Evolutionary conservation across 2,888 invertebrate genomes (phyloP), one percentile per base, ranked within the genome.

Genomic region (Crossocerus cetratus): DNA sequence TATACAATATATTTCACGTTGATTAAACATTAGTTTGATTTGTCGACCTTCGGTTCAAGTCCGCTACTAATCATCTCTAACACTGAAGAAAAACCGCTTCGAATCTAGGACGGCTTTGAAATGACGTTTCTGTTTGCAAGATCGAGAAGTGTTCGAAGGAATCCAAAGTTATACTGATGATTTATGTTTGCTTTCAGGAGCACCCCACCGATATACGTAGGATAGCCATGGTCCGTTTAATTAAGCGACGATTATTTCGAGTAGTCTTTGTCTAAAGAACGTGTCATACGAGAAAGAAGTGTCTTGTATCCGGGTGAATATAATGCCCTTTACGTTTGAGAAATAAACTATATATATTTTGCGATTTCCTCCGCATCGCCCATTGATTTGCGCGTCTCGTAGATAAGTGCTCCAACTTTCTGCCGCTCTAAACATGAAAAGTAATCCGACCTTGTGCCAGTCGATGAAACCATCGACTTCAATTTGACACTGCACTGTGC

Each of bases 121-220:
- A 54, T 67, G 64, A 68, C 43, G 55, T 62, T 21, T 59, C 55
- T 69, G 55, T 21, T 53, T 65, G 55, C 63, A 63, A 65, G 74
- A 60, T 55, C 58, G 54, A 61, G 68, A 49, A n/a, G 14, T n/a
- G n/a, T n/a, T 21, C 53, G 45, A 49, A 43, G 65, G 18, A 69
- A 67, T 58, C 22, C 14, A 56, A 66, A 60, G 61, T 55, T 68
- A 43, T 70, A 74, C 57, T 74, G 59, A 76, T 66, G 45, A 74
- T 74, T 74, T 69, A 63, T 76, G 54, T 76, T 74, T 74, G 65
- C 74, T 76, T 76, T 76, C 74, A 76, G 75, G 74, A 74, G 74
- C 70, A 13, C 32, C 66, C 60, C 66, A 53, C 60, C 45, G 69
- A 75, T 68, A 65, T 67, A 65, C 74, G 62, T 74, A 73, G 55